These are phyloP conservation scores for Suncus etruscus DNA, from an alignment of 2,113 vertebrate species.

Conservation along the genomic window DNA sequence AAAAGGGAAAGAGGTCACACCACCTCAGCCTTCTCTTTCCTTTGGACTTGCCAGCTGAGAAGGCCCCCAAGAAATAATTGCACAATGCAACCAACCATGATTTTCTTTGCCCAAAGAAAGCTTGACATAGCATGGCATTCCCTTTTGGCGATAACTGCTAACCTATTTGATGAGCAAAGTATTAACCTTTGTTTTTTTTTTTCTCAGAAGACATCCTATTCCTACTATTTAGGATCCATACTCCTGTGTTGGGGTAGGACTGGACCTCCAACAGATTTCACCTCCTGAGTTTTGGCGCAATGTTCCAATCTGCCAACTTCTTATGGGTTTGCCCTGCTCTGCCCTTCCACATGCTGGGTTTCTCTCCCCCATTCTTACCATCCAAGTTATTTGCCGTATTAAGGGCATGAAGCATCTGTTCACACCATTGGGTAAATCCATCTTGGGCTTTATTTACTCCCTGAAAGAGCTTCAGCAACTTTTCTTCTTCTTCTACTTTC, in stretches of 20 bases:
- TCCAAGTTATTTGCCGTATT: conserved; percentile 99
- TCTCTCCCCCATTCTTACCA: conserved; percentile 89
- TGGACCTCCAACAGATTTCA: neutral
- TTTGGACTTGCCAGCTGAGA: neutral
- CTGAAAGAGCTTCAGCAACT: conserved; percentile 98
- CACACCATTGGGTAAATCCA: conserved; percentile 99
- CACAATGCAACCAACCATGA: neutral
- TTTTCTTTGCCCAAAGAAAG: conserved; percentile 10
- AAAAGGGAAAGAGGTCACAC: neutral
- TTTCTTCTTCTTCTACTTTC: conserved; percentile 98
- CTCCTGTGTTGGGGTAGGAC: neutral
- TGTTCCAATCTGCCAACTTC: conserved; percentile 1
- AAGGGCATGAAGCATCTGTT: conserved; percentile 97
- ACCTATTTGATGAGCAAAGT: conserved; percentile 16
- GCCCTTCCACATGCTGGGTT: conserved; percentile 63
- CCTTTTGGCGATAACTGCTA: neutral
- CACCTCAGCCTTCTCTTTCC: conserved; percentile 6
- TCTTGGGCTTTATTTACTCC: conserved; percentile 97
- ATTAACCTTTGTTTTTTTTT: neutral
- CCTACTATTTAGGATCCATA: neutral
- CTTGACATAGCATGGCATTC: neutral
- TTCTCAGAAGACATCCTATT: neutral
- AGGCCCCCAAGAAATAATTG: neutral
- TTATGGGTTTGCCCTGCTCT: conserved; percentile 48
- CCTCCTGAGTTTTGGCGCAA: neutral